These are phyloP conservation scores for Motacilla tschutschensis DNA, from an alignment of 2,113 vertebrate species.

Conservation along the genomic window DNA sequence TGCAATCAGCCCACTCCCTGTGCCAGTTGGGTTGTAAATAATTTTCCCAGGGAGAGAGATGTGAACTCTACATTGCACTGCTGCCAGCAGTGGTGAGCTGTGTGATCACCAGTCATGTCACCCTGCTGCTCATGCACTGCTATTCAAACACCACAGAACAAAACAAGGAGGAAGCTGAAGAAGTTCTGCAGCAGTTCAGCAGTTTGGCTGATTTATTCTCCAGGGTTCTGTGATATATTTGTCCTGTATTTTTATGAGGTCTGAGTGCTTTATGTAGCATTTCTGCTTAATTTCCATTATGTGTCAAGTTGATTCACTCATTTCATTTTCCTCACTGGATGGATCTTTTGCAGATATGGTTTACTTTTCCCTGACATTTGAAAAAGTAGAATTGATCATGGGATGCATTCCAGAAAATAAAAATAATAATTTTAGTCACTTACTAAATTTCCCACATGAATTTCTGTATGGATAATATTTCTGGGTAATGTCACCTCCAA, in stretches of 20 bases:
- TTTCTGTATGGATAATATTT: background rate
- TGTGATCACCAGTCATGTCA: background rate
- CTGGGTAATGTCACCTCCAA: background rate
- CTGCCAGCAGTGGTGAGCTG: background rate
- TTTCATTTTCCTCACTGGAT: background rate
- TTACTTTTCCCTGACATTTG: background rate
- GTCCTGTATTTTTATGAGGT: background rate
- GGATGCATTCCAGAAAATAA: background rate
- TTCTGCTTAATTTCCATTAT: background rate
- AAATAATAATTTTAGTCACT: background rate
- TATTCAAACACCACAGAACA: background rate
- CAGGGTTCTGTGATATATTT: background rate
- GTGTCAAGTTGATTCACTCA: background rate
- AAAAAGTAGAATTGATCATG: background rate
- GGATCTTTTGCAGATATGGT: background rate
- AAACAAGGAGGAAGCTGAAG: background rate
- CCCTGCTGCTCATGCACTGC: background rate
- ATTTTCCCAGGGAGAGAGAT: background rate
- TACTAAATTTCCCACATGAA: background rate
- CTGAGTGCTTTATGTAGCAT: background rate
- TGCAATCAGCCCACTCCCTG: background rate
- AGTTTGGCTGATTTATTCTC: background rate
- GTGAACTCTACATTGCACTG: background rate
- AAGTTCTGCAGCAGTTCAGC: background rate
- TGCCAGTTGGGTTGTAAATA: background rate